phyloP scores from a whole-genome alignment of 2,888 invertebrate genomes.

The Drepanosiphum platanoidis region DNA sequence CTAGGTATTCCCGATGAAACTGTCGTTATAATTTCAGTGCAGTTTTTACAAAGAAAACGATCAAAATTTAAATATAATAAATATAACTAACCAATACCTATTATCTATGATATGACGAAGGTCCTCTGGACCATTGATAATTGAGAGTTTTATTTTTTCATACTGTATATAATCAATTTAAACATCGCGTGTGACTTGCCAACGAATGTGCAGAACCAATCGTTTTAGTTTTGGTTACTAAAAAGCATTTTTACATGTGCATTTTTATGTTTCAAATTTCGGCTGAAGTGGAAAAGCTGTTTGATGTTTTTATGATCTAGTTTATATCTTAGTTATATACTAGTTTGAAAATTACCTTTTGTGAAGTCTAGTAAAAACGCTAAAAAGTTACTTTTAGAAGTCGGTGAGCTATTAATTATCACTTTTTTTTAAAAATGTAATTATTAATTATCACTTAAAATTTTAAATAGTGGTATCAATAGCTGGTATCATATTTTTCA shows the following conservation, averaged over 20 bases:
- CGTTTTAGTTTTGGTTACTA: slow-evolving; percentile 37
- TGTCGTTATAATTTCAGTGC: background rate
- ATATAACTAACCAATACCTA: background rate
- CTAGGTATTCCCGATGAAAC: background rate
- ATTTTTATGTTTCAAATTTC: background rate
- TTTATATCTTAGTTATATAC: too few species aligned
- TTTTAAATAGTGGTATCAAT: too few species aligned
- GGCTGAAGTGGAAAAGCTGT: too few species aligned
- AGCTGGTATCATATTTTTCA: too few species aligned
- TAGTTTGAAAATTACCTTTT: too few species aligned
- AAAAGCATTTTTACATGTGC: background rate
- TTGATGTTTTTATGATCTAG: too few species aligned
- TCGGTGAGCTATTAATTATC: too few species aligned
- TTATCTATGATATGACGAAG: slow-evolving; percentile 3
- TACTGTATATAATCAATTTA: slow-evolving; percentile 30
- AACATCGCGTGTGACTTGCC: slow-evolving; percentile 12
- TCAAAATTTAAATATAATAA: background rate
- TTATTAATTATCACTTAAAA: too few species aligned
- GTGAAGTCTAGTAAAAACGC: too few species aligned
- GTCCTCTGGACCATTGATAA: slow-evolving; percentile 34
- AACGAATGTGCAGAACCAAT: slow-evolving; percentile 41
- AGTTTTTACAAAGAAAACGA: background rate
- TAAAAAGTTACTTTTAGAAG: too few species aligned
- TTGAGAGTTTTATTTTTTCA: slow-evolving; percentile 22
- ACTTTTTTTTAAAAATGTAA: too few species aligned